Percentiles rank a stretch among this genome's conserved stretches.
Conservation (phyloP, 2,113 vertebrate species). For the Phoxinus phoxinus region DNA sequence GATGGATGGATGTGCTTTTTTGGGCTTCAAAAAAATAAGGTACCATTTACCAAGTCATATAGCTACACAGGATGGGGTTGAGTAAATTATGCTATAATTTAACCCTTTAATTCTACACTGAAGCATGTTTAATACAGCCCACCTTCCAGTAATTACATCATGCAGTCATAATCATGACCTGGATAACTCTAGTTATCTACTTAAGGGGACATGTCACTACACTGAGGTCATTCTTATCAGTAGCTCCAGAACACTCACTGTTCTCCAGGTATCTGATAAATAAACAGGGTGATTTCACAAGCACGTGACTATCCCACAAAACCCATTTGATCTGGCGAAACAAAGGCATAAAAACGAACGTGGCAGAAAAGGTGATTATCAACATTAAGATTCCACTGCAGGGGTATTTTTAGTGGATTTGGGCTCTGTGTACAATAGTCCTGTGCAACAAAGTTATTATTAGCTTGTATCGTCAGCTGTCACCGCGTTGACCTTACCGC, state of each 20-base stretch:
- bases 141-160: neutral
- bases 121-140: neutral
- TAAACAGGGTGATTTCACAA: neutral
- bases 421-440: constrained; percentile 24
- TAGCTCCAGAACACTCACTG: neutral
- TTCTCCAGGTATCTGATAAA: neutral
- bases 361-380: neutral
- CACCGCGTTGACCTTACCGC: constrained; percentile 79
- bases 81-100: no score
- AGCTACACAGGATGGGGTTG: no score
- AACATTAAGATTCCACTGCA: neutral
- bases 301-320: neutral
- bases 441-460: constrained; percentile 46
- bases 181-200: constrained; percentile 11
- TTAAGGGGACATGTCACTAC: neutral
- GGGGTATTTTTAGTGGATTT: neutral
- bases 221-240: constrained; percentile 31
- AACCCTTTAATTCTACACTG: neutral
- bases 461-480: constrained; percentile 52
- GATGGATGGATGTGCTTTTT: no score
- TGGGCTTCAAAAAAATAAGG: no score
- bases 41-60: no score
- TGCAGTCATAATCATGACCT: neutral
- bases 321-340: neutral
- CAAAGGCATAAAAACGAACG: neutral